phyloP scores from a whole-genome alignment of 2,888 invertebrate genomes.

The Drosophila percnosoma region DNA sequence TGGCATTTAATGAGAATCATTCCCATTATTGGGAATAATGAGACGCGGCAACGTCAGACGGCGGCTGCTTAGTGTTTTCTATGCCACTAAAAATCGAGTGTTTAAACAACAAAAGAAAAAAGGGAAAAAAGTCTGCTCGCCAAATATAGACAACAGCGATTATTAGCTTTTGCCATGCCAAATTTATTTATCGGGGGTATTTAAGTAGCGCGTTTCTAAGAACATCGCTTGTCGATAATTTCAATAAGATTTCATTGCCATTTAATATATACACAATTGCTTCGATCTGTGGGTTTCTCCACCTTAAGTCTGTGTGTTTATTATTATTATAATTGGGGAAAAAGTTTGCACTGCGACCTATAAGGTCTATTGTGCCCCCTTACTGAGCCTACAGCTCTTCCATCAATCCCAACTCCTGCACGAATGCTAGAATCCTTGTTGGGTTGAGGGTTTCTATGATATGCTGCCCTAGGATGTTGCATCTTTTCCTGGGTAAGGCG shows the following conservation, averaged over 20 bases:
- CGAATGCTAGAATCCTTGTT: too few species aligned
- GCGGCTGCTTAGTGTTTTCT: slow-evolving; percentile 60
- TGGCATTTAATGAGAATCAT: slow-evolving; percentile 17
- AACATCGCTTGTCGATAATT: slow-evolving; percentile 2
- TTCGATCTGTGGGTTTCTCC: neutral
- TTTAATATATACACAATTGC: slow-evolving; percentile 22
- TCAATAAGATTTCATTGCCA: neutral
- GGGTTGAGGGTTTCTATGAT: too few species aligned
- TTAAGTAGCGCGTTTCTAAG: slow-evolving; percentile 5
- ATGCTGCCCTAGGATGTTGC: too few species aligned
- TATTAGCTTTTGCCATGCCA: slow-evolving; percentile 57
- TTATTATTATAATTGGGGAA: too few species aligned
- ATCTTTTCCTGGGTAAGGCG: too few species aligned
- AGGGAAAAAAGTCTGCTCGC: slow-evolving; percentile 19
- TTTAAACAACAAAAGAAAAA: slow-evolving; percentile 43
- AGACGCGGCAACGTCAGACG: slow-evolving; percentile 27
- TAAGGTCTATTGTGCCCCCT: too few species aligned
- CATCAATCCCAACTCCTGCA: too few species aligned
- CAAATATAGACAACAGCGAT: slow-evolving; percentile 60
- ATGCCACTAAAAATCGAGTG: slow-evolving; percentile 61
- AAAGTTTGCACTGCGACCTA: too few species aligned
- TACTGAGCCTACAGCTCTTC: too few species aligned
- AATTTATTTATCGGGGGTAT: slow-evolving; percentile 9
- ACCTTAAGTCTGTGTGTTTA: slow-evolving; percentile 3
- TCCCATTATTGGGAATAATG: neutral